phyloP scores from a whole-genome alignment of 2,113 vertebrate species.

The Entosphenus tridentatus region DNA sequence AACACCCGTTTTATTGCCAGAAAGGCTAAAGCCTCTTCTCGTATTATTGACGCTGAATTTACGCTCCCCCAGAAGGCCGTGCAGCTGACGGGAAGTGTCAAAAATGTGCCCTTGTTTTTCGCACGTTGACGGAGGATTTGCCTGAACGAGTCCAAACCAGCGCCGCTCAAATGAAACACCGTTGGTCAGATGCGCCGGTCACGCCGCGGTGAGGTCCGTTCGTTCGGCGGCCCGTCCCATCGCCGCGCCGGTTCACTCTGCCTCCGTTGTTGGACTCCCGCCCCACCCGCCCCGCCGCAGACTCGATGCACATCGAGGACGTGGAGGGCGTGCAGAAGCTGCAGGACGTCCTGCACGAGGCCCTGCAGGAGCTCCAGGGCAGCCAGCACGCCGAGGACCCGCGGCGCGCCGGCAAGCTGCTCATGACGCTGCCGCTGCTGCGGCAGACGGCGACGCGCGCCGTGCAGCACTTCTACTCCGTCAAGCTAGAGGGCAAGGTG shows the following conservation, averaged over 20 bases:
- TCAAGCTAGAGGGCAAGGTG: conserved; percentile 58
- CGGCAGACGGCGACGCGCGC: conserved; percentile 63
- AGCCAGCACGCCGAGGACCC: conserved; percentile 31
- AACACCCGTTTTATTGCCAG: too few species aligned
- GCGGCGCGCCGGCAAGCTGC: conserved; percentile 46
- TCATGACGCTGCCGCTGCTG: conserved; percentile 57
- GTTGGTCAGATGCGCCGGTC: too few species aligned
- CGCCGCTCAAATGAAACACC: too few species aligned
- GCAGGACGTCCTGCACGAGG: conserved; percentile 59
- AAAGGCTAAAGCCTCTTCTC: too few species aligned
- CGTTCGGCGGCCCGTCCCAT: neutral
- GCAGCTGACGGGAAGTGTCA: too few species aligned
- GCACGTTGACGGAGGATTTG: too few species aligned
- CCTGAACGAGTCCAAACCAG: too few species aligned
- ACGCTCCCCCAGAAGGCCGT: too few species aligned
- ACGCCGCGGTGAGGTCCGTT: too few species aligned
- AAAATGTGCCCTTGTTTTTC: too few species aligned
- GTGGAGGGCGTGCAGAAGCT: conserved; percentile 62
- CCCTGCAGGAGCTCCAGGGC: conserved; percentile 48
- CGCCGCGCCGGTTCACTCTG: neutral
- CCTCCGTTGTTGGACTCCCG: neutral
- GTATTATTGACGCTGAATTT: too few species aligned
- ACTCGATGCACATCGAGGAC: conserved; percentile 72
- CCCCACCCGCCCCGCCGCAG: conserved; percentile 16
- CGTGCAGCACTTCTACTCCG: conserved; percentile 59